phyloP scores from a whole-genome alignment of 2,797 vertebrate genomes.

The Spheniscus humboldti region DNA sequence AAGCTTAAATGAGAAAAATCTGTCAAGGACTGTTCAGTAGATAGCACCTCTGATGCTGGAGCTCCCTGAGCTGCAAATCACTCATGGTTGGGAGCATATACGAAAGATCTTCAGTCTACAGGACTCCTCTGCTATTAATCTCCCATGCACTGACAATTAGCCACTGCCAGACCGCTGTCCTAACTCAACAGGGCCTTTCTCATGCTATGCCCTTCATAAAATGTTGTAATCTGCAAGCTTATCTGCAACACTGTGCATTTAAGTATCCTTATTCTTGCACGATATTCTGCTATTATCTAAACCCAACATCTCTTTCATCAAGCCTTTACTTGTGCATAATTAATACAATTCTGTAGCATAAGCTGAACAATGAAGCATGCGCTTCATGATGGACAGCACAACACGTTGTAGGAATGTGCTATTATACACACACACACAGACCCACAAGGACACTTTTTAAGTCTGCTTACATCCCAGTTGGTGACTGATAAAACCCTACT shows the following conservation, averaged over 20 bases:
- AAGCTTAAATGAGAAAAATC: neutral
- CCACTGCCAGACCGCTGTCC: neutral
- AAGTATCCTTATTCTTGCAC: neutral
- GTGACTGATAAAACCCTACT: neutral
- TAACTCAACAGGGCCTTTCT: neutral
- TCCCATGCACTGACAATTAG: neutral
- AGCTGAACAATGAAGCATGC: neutral
- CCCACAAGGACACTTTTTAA: neutral
- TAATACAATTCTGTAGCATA: neutral
- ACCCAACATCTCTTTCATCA: neutral
- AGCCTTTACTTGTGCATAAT: neutral
- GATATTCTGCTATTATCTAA: neutral
- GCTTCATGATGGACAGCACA: neutral
- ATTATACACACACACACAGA: neutral
- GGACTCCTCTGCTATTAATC: neutral
- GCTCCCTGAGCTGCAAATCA: neutral
- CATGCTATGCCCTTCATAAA: neutral
- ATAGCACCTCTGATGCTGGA: neutral
- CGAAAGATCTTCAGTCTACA: neutral
- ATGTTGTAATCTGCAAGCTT: neutral
- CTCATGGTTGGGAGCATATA: neutral
- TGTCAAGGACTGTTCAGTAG: neutral
- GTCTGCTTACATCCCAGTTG: neutral
- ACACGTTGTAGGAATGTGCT: neutral
- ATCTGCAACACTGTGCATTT: neutral